Evolutionary conservation across 1,140 invertebrate genomes (phyloP).

Genomic region (Dreissena rostriformis): DNA sequence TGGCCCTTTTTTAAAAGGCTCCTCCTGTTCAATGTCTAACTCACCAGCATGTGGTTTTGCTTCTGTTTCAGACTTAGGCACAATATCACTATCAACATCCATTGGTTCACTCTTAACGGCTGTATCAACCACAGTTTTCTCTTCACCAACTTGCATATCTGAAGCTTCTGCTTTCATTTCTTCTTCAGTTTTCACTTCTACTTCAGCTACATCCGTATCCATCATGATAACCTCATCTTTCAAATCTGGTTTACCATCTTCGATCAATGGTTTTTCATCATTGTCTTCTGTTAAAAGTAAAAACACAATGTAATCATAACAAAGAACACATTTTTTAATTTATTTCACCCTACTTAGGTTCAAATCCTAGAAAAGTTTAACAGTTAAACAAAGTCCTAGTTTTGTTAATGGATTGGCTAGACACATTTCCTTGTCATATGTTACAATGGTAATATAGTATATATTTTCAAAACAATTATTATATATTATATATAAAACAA

Average conservation of each 20-base stretch:
- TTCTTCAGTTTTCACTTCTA: conserved; percentile 34
- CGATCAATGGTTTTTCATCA: neutral
- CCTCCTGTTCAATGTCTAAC: conserved; percentile 42
- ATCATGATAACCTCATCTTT: conserved; percentile 12
- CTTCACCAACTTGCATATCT: conserved; percentile 10
- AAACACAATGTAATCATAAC: neutral
- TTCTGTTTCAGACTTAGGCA: conserved; percentile 39
- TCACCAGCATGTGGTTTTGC: conserved; percentile 31
- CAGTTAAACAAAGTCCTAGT: too few species aligned
- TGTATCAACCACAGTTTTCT: conserved; percentile 24
- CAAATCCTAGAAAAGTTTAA: too few species aligned
- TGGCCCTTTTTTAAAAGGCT: conserved; percentile 45
- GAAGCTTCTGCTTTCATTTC: conserved; percentile 44
- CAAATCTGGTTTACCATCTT: neutral
- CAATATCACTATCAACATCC: conserved; percentile 36
- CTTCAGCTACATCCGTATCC: conserved; percentile 17
- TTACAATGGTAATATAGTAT: too few species aligned
- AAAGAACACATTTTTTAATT: neutral
- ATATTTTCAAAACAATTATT: too few species aligned
- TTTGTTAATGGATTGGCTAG: too few species aligned
- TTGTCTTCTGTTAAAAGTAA: neutral
- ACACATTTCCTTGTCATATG: too few species aligned
- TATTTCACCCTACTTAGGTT: too few species aligned
- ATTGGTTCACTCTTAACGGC: conserved; percentile 48
- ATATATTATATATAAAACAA: too few species aligned